Evolutionary conservation across 2,888 invertebrate genomes (phyloP), one percentile per base, ranked within the genome.

Genomic region (Drosophila pseudotakahashii): DNA sequence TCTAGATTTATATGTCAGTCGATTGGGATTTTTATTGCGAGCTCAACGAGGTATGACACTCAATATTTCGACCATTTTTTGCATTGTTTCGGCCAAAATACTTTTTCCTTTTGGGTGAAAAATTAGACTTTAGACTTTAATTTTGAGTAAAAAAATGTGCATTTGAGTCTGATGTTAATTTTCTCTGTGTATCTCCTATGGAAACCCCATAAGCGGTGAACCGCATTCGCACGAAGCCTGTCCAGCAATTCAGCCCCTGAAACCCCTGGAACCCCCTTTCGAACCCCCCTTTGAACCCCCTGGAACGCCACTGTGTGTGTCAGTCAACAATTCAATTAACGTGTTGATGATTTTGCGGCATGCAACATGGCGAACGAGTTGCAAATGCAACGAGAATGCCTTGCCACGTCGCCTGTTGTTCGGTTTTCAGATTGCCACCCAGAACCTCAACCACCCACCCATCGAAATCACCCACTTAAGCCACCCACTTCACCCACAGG

Each of bases 241-340:
- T 68, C 69, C 69, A 26, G 66, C 52, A 64, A 45, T 52, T 51
- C 44, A 44, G 4, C 14, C 23, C 30, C 14, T 10, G 14, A 7
- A n/a, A 14, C 37, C 26, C 26, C 26, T 6, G 14, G 9, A n/a
- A 16, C 37, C 26, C 26, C 26, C 6, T 7, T 10, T 14, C 10
- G n/a, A n/a, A 16, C 37, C 32, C 55, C 9, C 14, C 2, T 2
- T 30, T 10, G 19, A 19, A 2, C 19, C 19, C 19, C 19, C 19
- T 19, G 19, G 1, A 14, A 6, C 30, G 30, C 47, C 47, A 14
- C 14, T 45, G 50, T 73, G 79, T 85, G 80, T 78, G 88, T 82
- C 89, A 90, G 89, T 90, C 89, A 90, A 89, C 90, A 90, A 90
- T 90, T 90, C 90, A 90, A 90, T 90, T 90, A 90, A 88, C 89